phyloP scores from a whole-genome alignment of 2,888 invertebrate genomes.

The Parnassius orleans region DNA sequence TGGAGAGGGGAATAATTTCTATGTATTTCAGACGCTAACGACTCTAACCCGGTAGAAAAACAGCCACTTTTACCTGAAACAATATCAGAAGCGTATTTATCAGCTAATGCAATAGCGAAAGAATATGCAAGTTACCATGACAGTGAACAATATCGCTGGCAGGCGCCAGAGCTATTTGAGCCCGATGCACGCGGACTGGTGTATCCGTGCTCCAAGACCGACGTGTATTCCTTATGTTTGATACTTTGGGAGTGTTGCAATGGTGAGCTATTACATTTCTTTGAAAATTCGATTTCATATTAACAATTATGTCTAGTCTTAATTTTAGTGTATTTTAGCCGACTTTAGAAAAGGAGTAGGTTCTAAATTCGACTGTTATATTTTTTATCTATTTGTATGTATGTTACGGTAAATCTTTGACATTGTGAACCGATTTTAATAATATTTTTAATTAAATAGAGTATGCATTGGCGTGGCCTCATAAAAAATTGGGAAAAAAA shows the following conservation, averaged over 20 bases:
- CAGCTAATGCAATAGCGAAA: conserved; percentile 47
- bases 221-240: conserved; percentile 67
- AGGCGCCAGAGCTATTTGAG: conserved; percentile 68
- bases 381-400: no score
- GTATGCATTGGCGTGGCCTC: no score
- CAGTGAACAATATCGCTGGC: conserved; percentile 61
- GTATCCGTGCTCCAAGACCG: conserved; percentile 60
- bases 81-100: conserved; percentile 57
- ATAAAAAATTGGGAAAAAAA: no score
- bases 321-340: no score
- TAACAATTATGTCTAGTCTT: no score
- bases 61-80: conserved; percentile 60
- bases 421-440: no score
- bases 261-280: conserved; percentile 42
- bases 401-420: no score
- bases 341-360: no score
- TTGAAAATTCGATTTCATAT: no score
- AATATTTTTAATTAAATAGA: no score
- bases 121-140: conserved; percentile 46
- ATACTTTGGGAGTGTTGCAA: conserved; percentile 74
- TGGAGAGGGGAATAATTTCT: no score
- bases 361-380: no score
- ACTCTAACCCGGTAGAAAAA: conserved; percentile 45
- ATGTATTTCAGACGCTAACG: conserved; percentile 45
- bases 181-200: conserved; percentile 57